Evolutionary conservation across 2,888 invertebrate species (phyloP), one percentile per base, ranked within the genome.

Genomic region (Xestobium rufovillosum): DNA sequence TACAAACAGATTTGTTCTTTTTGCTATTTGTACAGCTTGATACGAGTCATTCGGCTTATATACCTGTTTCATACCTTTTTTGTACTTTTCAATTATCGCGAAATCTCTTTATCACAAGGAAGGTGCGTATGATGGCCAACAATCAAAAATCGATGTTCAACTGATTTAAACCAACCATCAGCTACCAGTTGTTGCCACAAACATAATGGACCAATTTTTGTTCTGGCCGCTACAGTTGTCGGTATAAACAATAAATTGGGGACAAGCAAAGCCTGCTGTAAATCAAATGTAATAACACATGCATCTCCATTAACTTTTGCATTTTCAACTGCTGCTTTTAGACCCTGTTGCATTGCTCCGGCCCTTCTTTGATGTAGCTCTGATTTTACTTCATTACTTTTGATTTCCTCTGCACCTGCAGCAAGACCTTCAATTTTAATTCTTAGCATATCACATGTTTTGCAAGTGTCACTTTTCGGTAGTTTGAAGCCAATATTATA

Each of bases 401-500:
- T 19, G 6, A n/a, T 6, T 6, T 19, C n/a, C n/a, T 19, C 23
- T 19, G 6, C 23, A 19, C n/a, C n/a, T 8, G 6, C 23, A 8
- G 6, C n/a, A n/a, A 6, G 6, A n/a, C 6, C 23, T n/a, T 19
- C 23, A 19, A 19, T 6, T 19, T 19, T 6, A 19, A 19, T n/a
- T 8, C n/a, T 19, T n/a, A 19, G n/a, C 6, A 8, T 8, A 19
- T 19, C 23, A 28, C 42, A 45, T 11, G 38, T 40, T 19, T 44
- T 27, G 15, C 48, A 51, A 4, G 45, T 48, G 16, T 48, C 47
- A 11, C 36, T 44, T 33, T 46, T 45, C 8, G 49, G 48, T 9
- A 49, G 11, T 32, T 47, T 47, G 29, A 47, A 50, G 1, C 47
- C 47, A 3, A 47, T 47, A 33, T 49, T 49, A 26, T 32, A 48